Base-by-base conservation (phyloP, 2,888 invertebrate genomes). In the Parascotia fuliginaria region DNA sequence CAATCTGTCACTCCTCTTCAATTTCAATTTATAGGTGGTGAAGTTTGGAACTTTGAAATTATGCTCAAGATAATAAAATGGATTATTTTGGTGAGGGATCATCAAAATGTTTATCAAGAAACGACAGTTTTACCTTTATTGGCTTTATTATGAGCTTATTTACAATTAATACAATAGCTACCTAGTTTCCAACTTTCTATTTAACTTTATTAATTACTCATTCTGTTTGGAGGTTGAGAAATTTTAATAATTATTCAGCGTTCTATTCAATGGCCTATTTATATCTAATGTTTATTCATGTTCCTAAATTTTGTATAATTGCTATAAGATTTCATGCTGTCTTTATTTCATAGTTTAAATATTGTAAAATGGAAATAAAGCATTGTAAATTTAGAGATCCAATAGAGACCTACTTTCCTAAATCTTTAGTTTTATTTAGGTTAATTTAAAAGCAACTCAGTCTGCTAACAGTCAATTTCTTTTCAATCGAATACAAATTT, bases 141-240 rank as follows among this genome's bases (percentile, higher is more conserved):
- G 22, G 24, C 32, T 32, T 32, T 38, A 38, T 32, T 31, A 24
- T 12, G 4, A 38, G 38, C 24, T 38, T 38, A 32, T 38, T 45
- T 38, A 32, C 16, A 27, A 32, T 32, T 45, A 45, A 24, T 32
- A 29, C 22, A 24, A 44, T 16, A 14, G 37, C 22, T 22, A 38
- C 13, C n/a, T 43, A 29, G 13, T n/a, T 31, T 1, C 14, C 4
- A 14, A 40, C 28, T 40, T 40, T 16, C 33, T 16, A 15, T 39
- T 29, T 9, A 33, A 46, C 33, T 34, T 46, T 12, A n/a, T 16
- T 46, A 46, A 46, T 46, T 33, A 46, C 16, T 36, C 16, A 43
- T 36, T 28, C 36, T 43, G 43, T 43, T 43, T 28, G 16, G 9
- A 16, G 14, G 24, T 24, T 38, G 6, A 13, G 22, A 9, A 19